Conservation (phyloP, 2,888 invertebrate genomes). For the Axea sp. region DNA sequence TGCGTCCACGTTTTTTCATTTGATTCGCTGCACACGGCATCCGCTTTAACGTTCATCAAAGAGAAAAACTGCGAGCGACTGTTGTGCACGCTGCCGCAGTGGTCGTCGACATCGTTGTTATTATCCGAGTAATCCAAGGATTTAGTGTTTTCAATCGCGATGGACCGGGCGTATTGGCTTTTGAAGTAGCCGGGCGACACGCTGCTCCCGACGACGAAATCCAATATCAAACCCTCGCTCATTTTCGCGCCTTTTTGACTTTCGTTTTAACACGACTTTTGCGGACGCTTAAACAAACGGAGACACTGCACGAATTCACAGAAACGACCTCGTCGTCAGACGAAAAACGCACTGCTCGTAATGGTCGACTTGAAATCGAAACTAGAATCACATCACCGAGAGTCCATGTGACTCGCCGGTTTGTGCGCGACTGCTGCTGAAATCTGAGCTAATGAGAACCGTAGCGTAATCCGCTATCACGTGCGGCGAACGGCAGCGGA, state of each 20-base stretch:
- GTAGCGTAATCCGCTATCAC: conserved; percentile 1
- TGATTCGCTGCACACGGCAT: too few species aligned
- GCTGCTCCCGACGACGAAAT: conserved; percentile 75
- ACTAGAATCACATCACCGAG: conserved; percentile 21
- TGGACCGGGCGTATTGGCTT: conserved; percentile 81
- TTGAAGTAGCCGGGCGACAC: conserved; percentile 80
- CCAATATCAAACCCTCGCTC: conserved; percentile 59
- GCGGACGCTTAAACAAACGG: too few species aligned
- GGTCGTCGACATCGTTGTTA: conserved; percentile 41
- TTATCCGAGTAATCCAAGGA: conserved; percentile 76
- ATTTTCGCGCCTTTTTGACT: conserved; percentile 18
- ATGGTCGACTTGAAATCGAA: conserved; percentile 3
- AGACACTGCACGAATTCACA: background rate
- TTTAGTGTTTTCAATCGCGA: conserved; percentile 79
- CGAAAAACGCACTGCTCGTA: background rate
- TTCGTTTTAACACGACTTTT: background rate
- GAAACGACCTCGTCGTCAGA: background rate
- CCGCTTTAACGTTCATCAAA: conserved; percentile 32
- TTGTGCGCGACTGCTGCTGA: conserved; percentile 21
- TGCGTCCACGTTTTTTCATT: background rate
- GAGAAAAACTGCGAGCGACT: conserved; percentile 43
- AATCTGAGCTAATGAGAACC: too few species aligned
- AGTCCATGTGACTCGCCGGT: conserved; percentile 25
- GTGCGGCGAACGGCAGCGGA: conserved; percentile 1
- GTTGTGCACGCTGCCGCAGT: conserved; percentile 1